Percentiles rank a stretch among this genome's conserved stretches.
Conservation (phyloP, 1,140 invertebrate species). For the Sycophila sp. region DNA sequence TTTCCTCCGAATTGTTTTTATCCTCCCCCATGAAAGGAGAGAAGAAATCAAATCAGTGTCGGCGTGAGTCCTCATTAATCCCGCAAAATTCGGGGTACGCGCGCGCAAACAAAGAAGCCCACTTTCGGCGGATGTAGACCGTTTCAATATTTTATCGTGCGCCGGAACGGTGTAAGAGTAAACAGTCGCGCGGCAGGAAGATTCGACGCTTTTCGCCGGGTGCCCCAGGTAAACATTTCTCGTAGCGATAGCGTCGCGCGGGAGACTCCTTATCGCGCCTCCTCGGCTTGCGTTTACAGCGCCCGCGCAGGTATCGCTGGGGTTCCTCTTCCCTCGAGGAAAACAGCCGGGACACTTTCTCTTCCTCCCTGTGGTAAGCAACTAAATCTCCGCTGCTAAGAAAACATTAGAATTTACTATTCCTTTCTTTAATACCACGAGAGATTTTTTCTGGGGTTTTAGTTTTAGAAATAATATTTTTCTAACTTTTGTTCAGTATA, state of each 20-base stretch:
- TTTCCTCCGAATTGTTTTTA: too few relatives aligned
- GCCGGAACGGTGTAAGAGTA: constrained; percentile 9
- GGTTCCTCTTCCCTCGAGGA: neutral
- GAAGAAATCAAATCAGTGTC: neutral
- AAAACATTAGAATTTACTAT: too few relatives aligned
- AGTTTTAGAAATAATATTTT: too few relatives aligned
- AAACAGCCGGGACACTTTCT: neutral
- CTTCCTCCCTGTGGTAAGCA: neutral
- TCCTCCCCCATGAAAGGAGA: too few relatives aligned
- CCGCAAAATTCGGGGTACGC: neutral
- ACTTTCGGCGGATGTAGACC: neutral
- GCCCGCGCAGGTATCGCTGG: too few relatives aligned
- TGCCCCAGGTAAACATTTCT: neutral
- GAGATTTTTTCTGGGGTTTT: too few relatives aligned
- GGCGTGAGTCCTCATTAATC: neutral
- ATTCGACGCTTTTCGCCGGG: neutral
- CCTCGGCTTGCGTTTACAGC: neutral
- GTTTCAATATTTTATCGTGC: constrained; percentile 13
- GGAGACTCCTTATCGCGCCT: constrained; percentile 12
- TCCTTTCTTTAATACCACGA: too few relatives aligned
- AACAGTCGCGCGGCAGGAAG: neutral
- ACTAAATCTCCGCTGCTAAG: too few relatives aligned
- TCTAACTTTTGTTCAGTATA: too few relatives aligned
- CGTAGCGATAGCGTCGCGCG: neutral
- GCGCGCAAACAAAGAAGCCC: neutral